Base-by-base conservation (phyloP, 35 echinoderm and acorn worm genomes). In the Holothuria glaberrima region DNA sequence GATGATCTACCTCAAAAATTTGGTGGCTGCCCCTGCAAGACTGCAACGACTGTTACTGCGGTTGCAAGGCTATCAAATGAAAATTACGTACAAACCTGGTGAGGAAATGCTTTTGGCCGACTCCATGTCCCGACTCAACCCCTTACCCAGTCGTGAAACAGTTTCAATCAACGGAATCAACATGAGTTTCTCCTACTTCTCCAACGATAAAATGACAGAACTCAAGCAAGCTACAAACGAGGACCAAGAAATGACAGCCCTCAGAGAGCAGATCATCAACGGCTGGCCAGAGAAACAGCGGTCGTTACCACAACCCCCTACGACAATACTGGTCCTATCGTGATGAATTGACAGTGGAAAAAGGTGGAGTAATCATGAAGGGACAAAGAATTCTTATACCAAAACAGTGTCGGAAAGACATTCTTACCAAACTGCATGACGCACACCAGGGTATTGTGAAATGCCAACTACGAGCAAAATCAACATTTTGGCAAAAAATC, bases 1-100 rank as follows among this genome's bases (percentile, higher is more conserved):
- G n/a, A 94, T 90, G 78, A 94, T 94, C 17, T 77, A 83, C 38
- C 88, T 73, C 29, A 94, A 94, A 58, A 79, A 79, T 6, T 48
- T 94, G n/a, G 78, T 68, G 16, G 79, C 88, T 34, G 89, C 89
- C 21, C 92, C 92, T 64, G 52, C 92, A 71, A 56, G 92, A 48
- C 59, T 85, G 31, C 92, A 90, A 54, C 32, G 88, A 68, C 85
- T 90, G 88, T 60, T 87, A 22, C 44, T 92, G 10, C 83, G 84
- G 3, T 48, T 77, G 5, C 35, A 77, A 77, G 35, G 73, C 20
- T 77, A 77, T 21, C 34, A 77, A 4, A 3, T 77, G 18, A 77
- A 44, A 33, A 77, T 77, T 46, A 77, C 6, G 25, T 77, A 77
- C 38, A 77, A 77, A 33, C 73, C 73, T 48, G 33, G 73, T 0